Evolutionary conservation across 2,113 vertebrate genomes (phyloP), one percentile per base, ranked within the genome.

Genomic region (Zeus faber): DNA sequence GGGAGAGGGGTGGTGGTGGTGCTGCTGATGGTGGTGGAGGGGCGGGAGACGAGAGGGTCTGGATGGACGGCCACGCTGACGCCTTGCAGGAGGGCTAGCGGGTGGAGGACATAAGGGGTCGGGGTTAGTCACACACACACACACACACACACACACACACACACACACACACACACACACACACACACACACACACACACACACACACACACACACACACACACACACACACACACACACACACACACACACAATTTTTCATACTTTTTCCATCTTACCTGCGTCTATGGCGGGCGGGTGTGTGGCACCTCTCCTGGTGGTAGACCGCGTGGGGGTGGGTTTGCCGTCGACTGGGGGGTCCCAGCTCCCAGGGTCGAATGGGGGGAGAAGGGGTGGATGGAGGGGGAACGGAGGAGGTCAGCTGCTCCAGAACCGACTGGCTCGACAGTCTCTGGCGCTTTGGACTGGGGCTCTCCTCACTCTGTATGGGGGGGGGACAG

Each of bases 281-380:
- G 70, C 94, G 94, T 76, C 96, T 92, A 86, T 92, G 93, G n/a
- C 95, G 92, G 57, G 90, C 94, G 8, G 94, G 94, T 63, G 95
- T 98, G 85, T 92, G 93, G 82, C 94, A 98, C 81, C 90, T 85
- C 87, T 98, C 95, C 65, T 93, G 93, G 89, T 92, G 93, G 91
- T 95, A 96, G 76, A 92, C 93, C 64, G 93, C 80, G 71, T 93
- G 95, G 78, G 26, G 90, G 85, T 92, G 86, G 56, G 93, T 88
- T 54, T 90, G 90, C 70, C 95, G 91, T 80, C 95, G 93, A 75
- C 88, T 96, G 73, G 92, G 89, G 65, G 93, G 92, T 84, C 69
- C 81, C 40, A 95, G 94, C 89, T 99, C 95, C 96, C 96, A 98
- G 80, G 96, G 95, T 82, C 94, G 91, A 88, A 98, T 98, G 82